These are phyloP conservation scores for Oncopodura yosiiana DNA, from an alignment of 1,140 invertebrate genomes.

Conservation along the genomic window DNA sequence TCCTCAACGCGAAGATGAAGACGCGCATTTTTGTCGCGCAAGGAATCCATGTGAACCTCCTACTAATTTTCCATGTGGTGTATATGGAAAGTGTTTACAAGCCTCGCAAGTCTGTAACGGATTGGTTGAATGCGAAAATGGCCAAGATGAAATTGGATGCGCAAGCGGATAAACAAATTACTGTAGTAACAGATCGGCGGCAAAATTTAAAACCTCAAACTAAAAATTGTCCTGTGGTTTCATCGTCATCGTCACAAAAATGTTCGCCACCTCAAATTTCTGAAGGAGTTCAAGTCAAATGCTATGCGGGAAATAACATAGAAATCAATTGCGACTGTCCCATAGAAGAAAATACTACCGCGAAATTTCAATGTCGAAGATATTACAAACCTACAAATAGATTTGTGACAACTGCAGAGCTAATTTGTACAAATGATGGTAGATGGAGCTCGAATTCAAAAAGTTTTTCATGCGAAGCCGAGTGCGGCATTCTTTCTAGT, in stretches of 20 bases:
- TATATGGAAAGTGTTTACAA: constrained; percentile 13
- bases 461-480: constrained; percentile 3
- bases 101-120: constrained; percentile 9
- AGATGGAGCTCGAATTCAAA: not conserved
- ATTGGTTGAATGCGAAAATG: constrained; percentile 2
- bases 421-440: constrained; percentile 6
- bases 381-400: not conserved
- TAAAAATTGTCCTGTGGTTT: not conserved
- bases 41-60: constrained; percentile 7
- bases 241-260: not conserved
- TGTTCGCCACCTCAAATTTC: no score
- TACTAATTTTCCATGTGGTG: constrained; percentile 9
- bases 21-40: constrained; percentile 15
- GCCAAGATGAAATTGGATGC: not conserved
- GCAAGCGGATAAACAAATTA: not conserved
- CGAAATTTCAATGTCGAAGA: not conserved
- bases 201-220: not conserved
- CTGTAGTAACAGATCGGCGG: not conserved
- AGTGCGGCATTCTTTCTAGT: constrained; percentile 11
- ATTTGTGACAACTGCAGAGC: not conserved
- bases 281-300: constrained; percentile 10
- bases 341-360: not conserved
- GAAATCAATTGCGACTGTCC: not conserved
- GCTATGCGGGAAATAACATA: not conserved
- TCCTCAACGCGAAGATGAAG: constrained; percentile 5